phyloP scores from a whole-genome alignment of 2,113 vertebrate species.

The Eurypyga helias region DNA sequence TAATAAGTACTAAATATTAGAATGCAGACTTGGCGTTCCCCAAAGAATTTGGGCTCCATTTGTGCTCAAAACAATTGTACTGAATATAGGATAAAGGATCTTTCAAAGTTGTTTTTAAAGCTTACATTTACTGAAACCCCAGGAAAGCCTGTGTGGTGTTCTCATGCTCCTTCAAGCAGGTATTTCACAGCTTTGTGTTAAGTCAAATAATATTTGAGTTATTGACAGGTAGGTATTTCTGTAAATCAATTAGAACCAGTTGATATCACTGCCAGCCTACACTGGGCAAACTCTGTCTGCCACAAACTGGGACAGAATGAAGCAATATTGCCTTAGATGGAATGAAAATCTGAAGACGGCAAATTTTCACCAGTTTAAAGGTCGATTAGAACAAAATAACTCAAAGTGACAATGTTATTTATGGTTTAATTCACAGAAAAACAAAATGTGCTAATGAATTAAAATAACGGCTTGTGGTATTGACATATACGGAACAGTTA shows the following conservation, averaged over 20 bases:
- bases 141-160: neutral
- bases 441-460: neutral
- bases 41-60: neutral
- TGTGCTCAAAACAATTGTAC: neutral
- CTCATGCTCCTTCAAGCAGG: neutral
- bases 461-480: neutral
- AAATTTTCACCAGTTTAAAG: neutral
- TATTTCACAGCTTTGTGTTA: neutral
- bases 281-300: neutral
- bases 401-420: neutral
- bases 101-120: neutral
- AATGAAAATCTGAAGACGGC: neutral
- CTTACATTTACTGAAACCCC: neutral
- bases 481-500: neutral
- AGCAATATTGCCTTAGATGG: neutral
- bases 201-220: neutral
- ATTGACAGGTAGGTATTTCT: neutral
- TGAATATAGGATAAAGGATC: neutral
- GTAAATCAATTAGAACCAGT: neutral
- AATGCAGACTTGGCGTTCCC: neutral
- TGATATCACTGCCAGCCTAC: neutral
- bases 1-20: neutral
- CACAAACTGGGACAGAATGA: neutral
- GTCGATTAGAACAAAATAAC: neutral
- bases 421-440: neutral